Evolutionary conservation across 2,113 vertebrate species (phyloP).

Genomic region (Dicaeum eximium): DNA sequence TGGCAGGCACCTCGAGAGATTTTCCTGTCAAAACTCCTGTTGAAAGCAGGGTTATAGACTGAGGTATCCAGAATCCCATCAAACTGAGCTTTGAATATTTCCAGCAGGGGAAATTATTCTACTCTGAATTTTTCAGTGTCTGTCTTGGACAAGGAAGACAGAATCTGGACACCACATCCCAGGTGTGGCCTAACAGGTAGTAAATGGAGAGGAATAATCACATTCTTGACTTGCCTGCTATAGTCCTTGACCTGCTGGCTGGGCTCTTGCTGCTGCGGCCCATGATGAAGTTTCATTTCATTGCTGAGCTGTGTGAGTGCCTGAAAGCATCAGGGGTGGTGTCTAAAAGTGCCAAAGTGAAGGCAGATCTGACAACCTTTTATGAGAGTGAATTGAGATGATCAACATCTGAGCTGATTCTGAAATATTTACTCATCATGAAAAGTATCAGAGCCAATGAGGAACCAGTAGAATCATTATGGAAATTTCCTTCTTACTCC

Average conservation of each 20-base stretch:
- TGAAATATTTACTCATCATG: background rate
- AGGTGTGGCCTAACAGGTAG: background rate
- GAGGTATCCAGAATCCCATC: background rate
- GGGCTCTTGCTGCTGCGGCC: background rate
- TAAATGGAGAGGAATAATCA: background rate
- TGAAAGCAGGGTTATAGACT: background rate
- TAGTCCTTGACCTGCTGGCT: background rate
- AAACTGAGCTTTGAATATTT: background rate
- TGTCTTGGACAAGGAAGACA: background rate
- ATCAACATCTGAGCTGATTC: background rate
- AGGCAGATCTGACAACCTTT: background rate
- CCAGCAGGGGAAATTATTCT: background rate
- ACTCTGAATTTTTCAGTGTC: background rate
- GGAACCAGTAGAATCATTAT: background rate
- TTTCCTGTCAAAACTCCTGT: background rate
- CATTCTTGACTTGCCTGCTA: background rate
- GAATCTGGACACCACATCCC: background rate
- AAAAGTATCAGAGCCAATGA: background rate
- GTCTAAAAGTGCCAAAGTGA: background rate
- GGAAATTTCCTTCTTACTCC: background rate
- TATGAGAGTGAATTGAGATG: background rate
- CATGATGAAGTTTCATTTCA: background rate
- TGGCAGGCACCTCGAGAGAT: background rate
- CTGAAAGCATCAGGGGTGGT: background rate
- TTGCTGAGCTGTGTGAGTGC: background rate